These are phyloP conservation scores for Myxocyprinus asiaticus DNA, from an alignment of 2,113 vertebrate species.

Conservation along the genomic window DNA sequence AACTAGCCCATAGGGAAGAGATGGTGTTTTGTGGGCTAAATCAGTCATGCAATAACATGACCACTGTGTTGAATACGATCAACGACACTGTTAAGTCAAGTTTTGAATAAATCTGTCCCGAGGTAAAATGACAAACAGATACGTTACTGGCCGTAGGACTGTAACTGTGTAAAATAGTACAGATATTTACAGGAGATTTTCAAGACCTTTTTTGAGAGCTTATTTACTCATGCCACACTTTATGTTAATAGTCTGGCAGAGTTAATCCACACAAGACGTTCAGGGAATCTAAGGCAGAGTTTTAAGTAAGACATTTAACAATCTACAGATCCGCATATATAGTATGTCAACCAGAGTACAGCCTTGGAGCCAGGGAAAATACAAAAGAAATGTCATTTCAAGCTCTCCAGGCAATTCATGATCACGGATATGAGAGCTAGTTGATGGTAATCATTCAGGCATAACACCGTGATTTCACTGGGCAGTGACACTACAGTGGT, in stretches of 20 bases:
- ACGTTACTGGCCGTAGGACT: neutral
- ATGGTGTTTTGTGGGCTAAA: no score
- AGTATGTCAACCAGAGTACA: neutral
- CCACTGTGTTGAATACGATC: no score
- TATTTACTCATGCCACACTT: neutral
- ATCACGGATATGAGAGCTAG: constrained; percentile 4
- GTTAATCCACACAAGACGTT: neutral
- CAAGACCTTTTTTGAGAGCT: neutral
- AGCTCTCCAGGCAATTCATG: neutral
- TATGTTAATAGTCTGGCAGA: neutral
- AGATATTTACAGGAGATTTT: no score
- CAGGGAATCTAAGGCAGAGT: neutral
- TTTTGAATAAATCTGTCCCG: neutral
- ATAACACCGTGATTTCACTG: neutral
- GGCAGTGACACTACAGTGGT: constrained; percentile 2
- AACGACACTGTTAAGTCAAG: neutral
- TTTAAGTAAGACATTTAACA: neutral
- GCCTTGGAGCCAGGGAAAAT: neutral
- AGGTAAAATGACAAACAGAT: neutral
- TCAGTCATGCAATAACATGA: no score
- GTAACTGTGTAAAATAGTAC: neutral
- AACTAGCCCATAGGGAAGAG: no score
- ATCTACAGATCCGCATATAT: neutral
- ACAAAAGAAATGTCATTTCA: constrained; percentile 1
- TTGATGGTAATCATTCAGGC: constrained; percentile 12